A percentile compares a stretch with the other conserved stretches of the same genome.
Evolutionary conservation across 2,797 vertebrate genomes (phyloP).

Genomic region (Hozukius guyotensis): DNA sequence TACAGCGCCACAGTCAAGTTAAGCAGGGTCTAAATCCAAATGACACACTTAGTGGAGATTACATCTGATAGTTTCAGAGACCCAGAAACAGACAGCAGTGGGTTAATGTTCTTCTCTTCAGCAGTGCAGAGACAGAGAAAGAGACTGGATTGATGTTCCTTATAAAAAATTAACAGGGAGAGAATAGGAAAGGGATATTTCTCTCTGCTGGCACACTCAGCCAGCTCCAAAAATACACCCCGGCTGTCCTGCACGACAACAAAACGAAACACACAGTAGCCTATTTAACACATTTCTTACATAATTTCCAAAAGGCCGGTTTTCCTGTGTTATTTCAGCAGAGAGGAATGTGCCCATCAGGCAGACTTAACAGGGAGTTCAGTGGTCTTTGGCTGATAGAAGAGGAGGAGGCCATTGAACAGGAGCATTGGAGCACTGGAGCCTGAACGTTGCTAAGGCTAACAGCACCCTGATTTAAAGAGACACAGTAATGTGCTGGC

Average conservation of each 20-base stretch:
- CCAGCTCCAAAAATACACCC: slow-evolving; percentile 49
- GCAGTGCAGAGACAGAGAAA: slow-evolving; percentile 5
- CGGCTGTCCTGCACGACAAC: neutral
- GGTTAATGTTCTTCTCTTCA: slow-evolving; percentile 13
- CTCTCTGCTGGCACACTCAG: slow-evolving; percentile 30
- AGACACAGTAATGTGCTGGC: slow-evolving; percentile 73
- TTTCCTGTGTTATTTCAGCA: slow-evolving; percentile 41
- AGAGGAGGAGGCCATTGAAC: slow-evolving; percentile 32
- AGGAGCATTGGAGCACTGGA: slow-evolving; percentile 47
- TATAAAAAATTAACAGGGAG: slow-evolving; percentile 46
- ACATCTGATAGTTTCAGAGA: slow-evolving; percentile 20
- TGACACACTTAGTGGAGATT: slow-evolving; percentile 39
- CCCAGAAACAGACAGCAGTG: slow-evolving; percentile 8
- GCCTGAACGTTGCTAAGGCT: slow-evolving; percentile 71
- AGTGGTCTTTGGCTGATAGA: slow-evolving; percentile 36
- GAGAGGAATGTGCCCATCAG: slow-evolving; percentile 50
- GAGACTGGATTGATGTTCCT: slow-evolving; percentile 18
- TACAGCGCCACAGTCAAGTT: neutral
- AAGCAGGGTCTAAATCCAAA: slow-evolving; percentile 33
- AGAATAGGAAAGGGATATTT: slow-evolving; percentile 40
- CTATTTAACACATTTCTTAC: neutral
- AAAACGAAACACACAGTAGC: neutral
- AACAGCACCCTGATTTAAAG: slow-evolving; percentile 71
- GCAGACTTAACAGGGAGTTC: slow-evolving; percentile 9
- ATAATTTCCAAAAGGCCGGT: neutral